Evolutionary conservation across 2,888 invertebrate species (phyloP).

Genomic region (Drosophila incognita): DNA sequence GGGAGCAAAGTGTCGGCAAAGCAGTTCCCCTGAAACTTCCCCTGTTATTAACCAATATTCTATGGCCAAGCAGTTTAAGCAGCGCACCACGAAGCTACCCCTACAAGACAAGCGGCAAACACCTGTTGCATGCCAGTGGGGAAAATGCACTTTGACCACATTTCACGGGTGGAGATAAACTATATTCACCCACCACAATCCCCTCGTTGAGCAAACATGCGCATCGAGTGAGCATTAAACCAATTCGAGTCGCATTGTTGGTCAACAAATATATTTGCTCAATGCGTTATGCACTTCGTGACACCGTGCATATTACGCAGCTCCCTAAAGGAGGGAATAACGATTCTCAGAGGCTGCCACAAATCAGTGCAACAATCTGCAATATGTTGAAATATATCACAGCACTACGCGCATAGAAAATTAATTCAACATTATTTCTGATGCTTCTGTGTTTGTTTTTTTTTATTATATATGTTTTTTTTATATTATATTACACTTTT

Average conservation of each 20-base stretch:
- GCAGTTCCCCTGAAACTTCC: constrained; percentile 7
- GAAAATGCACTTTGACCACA: constrained; percentile 8
- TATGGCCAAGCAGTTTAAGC: not conserved
- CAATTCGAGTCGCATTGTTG: constrained; percentile 43
- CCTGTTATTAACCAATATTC: constrained; percentile 5
- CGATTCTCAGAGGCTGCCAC: not conserved
- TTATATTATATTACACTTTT: not conserved
- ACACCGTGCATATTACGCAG: constrained; percentile 18
- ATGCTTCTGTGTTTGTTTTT: not conserved
- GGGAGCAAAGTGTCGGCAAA: constrained; percentile 12
- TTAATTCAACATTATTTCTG: not conserved
- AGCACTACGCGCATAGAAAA: not conserved
- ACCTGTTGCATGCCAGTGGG: constrained; percentile 58
- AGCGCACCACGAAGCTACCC: not conserved
- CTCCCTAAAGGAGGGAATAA: constrained; percentile 4
- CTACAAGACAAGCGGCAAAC: constrained; percentile 44
- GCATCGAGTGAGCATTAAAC: constrained; percentile 33
- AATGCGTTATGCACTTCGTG: constrained; percentile 62
- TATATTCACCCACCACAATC: not conserved
- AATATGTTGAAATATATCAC: too few species aligned
- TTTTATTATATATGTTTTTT: not conserved
- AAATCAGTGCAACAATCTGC: constrained; percentile 18
- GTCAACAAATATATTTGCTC: constrained; percentile 61
- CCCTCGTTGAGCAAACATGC: constrained; percentile 31
- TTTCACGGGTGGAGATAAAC: not conserved